These are phyloP conservation scores for Lepilemur septentrionalis DNA, from an alignment of 2,797 vertebrate species.

Conservation along the genomic window DNA sequence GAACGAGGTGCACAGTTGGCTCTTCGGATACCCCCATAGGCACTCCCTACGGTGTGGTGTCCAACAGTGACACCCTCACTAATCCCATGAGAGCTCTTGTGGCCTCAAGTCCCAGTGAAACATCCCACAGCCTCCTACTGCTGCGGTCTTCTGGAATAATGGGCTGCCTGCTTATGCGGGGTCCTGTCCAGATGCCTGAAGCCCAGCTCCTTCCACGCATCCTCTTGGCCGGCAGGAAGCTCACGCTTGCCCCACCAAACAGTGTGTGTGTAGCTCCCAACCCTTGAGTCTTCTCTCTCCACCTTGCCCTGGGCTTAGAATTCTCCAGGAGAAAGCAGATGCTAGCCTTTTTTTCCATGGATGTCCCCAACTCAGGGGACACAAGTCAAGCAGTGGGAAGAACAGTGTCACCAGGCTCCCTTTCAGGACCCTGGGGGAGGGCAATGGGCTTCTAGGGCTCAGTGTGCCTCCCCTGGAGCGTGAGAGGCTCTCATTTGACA, in stretches of 20 bases:
- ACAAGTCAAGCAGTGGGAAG: not conserved
- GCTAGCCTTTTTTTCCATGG: not conserved
- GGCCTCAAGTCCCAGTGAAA: not conserved
- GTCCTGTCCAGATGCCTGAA: not conserved
- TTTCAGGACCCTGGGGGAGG: not conserved
- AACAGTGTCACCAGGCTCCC: not conserved
- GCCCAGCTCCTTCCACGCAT: not conserved
- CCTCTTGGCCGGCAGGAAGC: not conserved
- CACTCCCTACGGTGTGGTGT: not conserved
- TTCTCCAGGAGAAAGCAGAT: not conserved
- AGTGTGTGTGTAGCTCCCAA: not conserved
- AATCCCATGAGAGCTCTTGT: not conserved
- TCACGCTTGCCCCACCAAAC: not conserved
- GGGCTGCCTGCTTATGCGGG: not conserved
- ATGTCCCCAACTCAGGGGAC: not conserved
- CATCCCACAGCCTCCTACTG: not conserved
- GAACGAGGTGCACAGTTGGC: not conserved
- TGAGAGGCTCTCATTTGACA: not conserved
- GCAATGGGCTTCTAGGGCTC: not conserved
- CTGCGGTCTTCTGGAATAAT: not conserved
- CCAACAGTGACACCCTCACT: not conserved
- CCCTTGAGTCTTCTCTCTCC: not conserved
- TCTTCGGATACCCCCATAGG: not conserved
- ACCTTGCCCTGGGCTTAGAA: not conserved
- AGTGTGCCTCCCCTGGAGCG: not conserved